A percentile compares a stretch with the other conserved stretches of the same genome.
These are phyloP conservation scores for Biston betularia DNA, from an alignment of 2,888 invertebrate species.

Conservation along the genomic window DNA sequence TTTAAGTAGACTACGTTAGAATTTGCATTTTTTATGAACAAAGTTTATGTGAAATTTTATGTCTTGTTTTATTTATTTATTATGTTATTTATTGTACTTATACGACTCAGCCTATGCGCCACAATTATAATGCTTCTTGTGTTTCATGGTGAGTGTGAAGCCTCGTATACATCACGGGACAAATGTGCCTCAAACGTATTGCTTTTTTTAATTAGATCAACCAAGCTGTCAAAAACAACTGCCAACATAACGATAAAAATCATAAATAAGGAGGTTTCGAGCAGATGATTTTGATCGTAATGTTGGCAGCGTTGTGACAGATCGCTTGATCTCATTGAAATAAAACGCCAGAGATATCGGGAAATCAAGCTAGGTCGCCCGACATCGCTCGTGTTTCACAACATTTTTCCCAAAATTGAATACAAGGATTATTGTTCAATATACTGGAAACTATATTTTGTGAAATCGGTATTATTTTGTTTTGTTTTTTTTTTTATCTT, in stretches of 20 bases:
- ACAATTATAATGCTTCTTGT: not conserved
- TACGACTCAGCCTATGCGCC: too few relatives aligned
- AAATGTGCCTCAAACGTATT: too few relatives aligned
- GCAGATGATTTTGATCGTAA: too few relatives aligned
- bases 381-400: too few relatives aligned
- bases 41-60: conserved; percentile 43
- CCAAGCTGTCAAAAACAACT: too few relatives aligned
- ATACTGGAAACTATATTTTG: conserved; percentile 5
- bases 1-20: conserved; percentile 17
- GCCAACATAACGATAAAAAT: too few relatives aligned
- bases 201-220: too few relatives aligned
- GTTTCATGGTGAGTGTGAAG: not conserved
- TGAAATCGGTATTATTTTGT: not conserved
- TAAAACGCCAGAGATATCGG: too few relatives aligned
- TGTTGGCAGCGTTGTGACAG: too few relatives aligned
- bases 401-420: not conserved
- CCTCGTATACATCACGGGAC: not conserved
- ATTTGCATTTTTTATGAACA: conserved; percentile 22
- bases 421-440: not conserved
- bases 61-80: conserved; percentile 46
- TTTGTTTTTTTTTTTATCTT: not conserved
- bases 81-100: conserved; percentile 39
- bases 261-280: too few relatives aligned
- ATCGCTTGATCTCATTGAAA: too few relatives aligned
- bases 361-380: too few relatives aligned